Conservation (phyloP, 2,797 vertebrate genomes). For the Microctenopoma stevenorrisi region DNA sequence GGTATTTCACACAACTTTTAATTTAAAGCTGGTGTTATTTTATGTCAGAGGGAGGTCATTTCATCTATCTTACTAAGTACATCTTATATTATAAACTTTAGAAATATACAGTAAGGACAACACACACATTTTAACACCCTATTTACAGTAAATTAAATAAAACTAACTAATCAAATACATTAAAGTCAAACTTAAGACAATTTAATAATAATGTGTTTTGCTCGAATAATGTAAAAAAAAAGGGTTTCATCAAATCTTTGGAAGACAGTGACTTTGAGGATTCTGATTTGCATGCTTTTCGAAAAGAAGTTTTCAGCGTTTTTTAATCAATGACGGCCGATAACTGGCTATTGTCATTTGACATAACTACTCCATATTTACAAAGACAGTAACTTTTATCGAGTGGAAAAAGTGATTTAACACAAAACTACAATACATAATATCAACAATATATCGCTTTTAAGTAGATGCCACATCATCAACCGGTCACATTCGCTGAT, state of each 20-base stretch:
- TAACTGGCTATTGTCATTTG: neutral
- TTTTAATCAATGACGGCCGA: conserved; percentile 55
- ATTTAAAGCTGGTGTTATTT: conserved; percentile 35
- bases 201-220: conserved; percentile 1
- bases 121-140: neutral
- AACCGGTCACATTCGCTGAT: too few species aligned
- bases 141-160: neutral
- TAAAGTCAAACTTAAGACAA: neutral
- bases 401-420: too few species aligned
- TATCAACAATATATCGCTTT: too few species aligned
- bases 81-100: neutral
- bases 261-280: conserved; percentile 31
- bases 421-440: too few species aligned
- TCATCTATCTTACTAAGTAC: neutral
- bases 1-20: conserved; percentile 37
- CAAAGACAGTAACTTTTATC: too few species aligned
- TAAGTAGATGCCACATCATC: too few species aligned
- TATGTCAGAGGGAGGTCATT: conserved; percentile 15
- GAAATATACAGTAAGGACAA: neutral
- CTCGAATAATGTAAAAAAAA: too few species aligned
- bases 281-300: conserved; percentile 48
- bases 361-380: too few species aligned
- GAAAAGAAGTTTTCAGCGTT: conserved; percentile 45
- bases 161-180: too few species aligned
- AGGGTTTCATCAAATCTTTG: conserved; percentile 38